Evolutionary conservation across 2,797 vertebrate genomes (phyloP).

Genomic region (Amazona finschi): DNA sequence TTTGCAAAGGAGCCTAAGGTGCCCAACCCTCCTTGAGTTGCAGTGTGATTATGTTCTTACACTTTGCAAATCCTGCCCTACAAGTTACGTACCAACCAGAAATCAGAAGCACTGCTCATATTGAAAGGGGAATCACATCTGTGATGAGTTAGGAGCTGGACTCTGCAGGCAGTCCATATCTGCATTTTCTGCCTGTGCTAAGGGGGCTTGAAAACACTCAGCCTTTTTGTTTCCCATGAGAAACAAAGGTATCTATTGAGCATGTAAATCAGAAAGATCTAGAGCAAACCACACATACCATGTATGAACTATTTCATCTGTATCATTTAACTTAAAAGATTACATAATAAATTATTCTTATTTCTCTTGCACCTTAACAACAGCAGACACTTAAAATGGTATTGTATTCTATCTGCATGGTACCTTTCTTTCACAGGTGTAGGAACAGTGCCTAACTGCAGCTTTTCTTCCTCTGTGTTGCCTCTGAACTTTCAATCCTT

Average conservation of each 20-base stretch:
- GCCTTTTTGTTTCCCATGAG: background rate
- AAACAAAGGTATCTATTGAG: background rate
- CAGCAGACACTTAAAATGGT: background rate
- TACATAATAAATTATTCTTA: background rate
- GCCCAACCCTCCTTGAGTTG: background rate
- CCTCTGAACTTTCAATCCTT: constrained; percentile 76
- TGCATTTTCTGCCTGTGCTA: background rate
- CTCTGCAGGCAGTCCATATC: background rate
- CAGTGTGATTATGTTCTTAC: background rate
- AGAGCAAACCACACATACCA: background rate
- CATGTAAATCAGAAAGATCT: background rate
- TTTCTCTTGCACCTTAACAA: background rate
- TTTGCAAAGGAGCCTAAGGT: background rate
- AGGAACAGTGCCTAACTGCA: constrained; percentile 5
- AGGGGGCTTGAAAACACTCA: background rate
- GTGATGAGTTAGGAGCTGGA: background rate
- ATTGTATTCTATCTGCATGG: background rate
- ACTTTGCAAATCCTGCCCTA: background rate
- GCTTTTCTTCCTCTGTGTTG: constrained; percentile 53
- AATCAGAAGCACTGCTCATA: background rate
- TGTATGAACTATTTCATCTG: background rate
- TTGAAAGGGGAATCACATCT: background rate
- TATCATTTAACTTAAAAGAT: background rate
- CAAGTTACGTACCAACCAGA: background rate
- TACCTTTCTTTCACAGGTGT: constrained; percentile 68